Evolutionary conservation across 2,888 invertebrate genomes (phyloP), one percentile per base, ranked within the genome.

Genomic region (Metallyticus violacea): DNA sequence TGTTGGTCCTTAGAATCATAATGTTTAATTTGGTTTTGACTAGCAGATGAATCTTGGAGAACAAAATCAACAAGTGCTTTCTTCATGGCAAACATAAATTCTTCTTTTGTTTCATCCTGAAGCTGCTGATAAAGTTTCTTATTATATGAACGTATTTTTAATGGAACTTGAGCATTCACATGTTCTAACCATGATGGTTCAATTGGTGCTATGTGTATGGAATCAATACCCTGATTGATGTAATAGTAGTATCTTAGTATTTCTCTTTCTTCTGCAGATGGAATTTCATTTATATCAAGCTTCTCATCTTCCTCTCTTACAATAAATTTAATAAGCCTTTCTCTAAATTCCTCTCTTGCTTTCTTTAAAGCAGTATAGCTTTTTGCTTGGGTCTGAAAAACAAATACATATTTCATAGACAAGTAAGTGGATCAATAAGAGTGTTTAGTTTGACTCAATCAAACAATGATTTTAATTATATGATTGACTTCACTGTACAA

Each of bases 21-120:
- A 86, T 94, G 93, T 29, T 30, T 76, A 25, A 88, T 85, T 6
- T 79, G 30, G 25, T 86, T 81, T 29, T 85, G 86, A 79, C 83
- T 86, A 30, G 79, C 85, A 22, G 83, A 77, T 0, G 96, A 96
- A 92, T 97, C 97, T 90, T 96, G 95, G 5, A 99, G 93, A 0
- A 98, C 97, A 91, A 97, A 99, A 92, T 98, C 98, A 0, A 99
- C 96, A 85, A 97, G 96, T 0, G 98, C 96, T 91, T 97, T 98
- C 91, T 98, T 98, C 90, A 98, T 96, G 88, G 96, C 96, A 91
- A 96, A 94, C 91, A 96, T 94, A 90, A 97, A 99, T 90, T 97
- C 97, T 88, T 97, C 95, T 89, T 96, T 95, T 91, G 97, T 95
- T 91, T 98, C 97, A 87, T 95, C 93, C 40, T 62, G 40, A 62